These are phyloP conservation scores for Zaprionus tsacasi DNA, from an alignment of 1,140 invertebrate species.

Conservation along the genomic window DNA sequence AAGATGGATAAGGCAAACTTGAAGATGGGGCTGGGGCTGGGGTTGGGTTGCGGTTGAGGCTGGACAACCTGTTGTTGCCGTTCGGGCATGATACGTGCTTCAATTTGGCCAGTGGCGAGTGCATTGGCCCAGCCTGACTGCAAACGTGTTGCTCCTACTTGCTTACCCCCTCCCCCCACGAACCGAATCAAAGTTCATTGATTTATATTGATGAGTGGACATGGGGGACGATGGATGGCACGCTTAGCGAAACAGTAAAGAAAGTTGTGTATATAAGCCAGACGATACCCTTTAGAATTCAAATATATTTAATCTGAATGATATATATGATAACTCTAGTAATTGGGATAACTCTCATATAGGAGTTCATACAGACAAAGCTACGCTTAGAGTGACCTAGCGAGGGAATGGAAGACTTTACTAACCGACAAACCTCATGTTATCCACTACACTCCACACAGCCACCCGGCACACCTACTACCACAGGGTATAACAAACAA, in stretches of 20 bases:
- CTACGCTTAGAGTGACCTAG: not conserved
- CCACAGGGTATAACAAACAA: constrained; percentile 3
- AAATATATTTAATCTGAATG: not conserved
- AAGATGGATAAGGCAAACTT: constrained; percentile 33
- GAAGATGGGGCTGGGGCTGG: not conserved
- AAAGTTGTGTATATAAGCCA: not conserved
- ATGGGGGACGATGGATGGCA: constrained; percentile 2
- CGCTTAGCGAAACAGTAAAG: not conserved
- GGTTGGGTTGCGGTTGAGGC: not conserved
- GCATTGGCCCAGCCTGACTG: constrained; percentile 38
- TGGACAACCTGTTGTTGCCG: constrained; percentile 61
- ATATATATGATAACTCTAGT: not conserved
- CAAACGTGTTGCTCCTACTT: constrained; percentile 49
- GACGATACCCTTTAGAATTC: not conserved
- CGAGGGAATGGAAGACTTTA: not conserved
- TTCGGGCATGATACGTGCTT: constrained; percentile 41
- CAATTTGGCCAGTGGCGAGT: constrained; percentile 41
- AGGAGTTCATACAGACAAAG: no score
- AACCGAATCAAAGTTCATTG: constrained; percentile 41
- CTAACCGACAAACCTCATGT: not conserved
- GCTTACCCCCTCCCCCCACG: not conserved
- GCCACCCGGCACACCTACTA: not conserved
- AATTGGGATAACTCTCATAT: no score
- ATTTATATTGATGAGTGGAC: constrained; percentile 32
- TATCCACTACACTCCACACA: not conserved